Percentiles rank a stretch among this genome's conserved stretches.
Evolutionary conservation across 35 echinoderm and acorn worm species (phyloP).

Genomic region (Ophioderma brevispina): DNA sequence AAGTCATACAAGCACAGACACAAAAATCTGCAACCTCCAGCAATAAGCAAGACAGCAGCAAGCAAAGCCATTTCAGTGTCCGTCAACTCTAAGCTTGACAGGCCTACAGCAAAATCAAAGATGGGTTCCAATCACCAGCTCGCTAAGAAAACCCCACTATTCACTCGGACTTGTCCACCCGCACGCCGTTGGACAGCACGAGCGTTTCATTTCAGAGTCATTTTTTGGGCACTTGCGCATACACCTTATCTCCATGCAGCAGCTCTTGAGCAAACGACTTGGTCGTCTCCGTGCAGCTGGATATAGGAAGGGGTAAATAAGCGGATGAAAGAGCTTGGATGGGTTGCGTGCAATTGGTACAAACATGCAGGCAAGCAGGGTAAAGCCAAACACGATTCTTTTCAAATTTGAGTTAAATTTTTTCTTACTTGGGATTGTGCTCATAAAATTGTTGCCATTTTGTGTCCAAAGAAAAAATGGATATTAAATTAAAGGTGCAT

Average conservation of each 20-base stretch:
- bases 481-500: no score
- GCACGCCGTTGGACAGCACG: slow-evolving; percentile 66
- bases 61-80: slow-evolving; percentile 90
- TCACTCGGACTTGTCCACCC: slow-evolving; percentile 67
- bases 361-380: no score
- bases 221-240: slow-evolving; percentile 81
- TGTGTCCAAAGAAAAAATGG: no score
- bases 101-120: slow-evolving; percentile 96
- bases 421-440: no score
- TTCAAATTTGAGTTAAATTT: no score
- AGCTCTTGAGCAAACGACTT: slow-evolving; percentile 87
- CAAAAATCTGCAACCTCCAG: slow-evolving; percentile 86
- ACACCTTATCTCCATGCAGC: slow-evolving; percentile 98
- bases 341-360: no score
- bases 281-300: slow-evolving; percentile 81
- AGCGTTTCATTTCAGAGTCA: slow-evolving; percentile 72
- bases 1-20: no score
- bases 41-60: slow-evolving; percentile 84
- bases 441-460: no score
- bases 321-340: neutral
- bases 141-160: slow-evolving; percentile 59
- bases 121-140: slow-evolving; percentile 91
- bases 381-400: no score
- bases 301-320: neutral
- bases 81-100: slow-evolving; percentile 78